Conservation (phyloP, 2,113 vertebrate genomes). For the Sceloporus tristichus region DNA sequence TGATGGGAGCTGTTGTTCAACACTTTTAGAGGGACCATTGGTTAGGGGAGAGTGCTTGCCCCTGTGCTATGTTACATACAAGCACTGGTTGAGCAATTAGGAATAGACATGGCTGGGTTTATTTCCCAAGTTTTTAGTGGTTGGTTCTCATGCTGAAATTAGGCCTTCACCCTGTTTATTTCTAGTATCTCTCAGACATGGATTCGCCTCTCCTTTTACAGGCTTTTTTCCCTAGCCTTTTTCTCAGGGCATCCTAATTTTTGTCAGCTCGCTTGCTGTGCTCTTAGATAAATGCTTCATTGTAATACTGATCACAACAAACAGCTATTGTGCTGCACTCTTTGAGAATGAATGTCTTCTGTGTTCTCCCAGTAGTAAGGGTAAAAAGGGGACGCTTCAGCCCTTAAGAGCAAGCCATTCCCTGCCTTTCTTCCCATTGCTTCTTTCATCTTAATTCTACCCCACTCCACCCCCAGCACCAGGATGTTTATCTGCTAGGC, state of each 20-base stretch:
- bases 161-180: neutral
- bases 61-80: neutral
- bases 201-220: neutral
- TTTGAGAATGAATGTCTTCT: slow-evolving; percentile 35
- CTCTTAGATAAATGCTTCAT: slow-evolving; percentile 41
- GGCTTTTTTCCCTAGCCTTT: neutral
- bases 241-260: slow-evolving; percentile 33
- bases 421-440: neutral
- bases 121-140: neutral
- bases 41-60: neutral
- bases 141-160: neutral
- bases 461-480: neutral
- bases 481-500: neutral
- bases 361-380: slow-evolving; percentile 24
- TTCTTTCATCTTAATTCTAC: slow-evolving; percentile 19
- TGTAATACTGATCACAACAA: slow-evolving; percentile 36
- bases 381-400: slow-evolving; percentile 30
- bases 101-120: neutral
- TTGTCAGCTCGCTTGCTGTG: slow-evolving; percentile 25
- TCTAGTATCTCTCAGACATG: neutral
- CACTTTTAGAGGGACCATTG: no score
- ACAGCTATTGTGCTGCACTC: slow-evolving; percentile 33
- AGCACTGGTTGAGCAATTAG: neutral
- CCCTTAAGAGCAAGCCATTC: slow-evolving; percentile 17
- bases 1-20: neutral